phyloP scores from a whole-genome alignment of 2,888 invertebrate species.

The Ophion costatus region DNA sequence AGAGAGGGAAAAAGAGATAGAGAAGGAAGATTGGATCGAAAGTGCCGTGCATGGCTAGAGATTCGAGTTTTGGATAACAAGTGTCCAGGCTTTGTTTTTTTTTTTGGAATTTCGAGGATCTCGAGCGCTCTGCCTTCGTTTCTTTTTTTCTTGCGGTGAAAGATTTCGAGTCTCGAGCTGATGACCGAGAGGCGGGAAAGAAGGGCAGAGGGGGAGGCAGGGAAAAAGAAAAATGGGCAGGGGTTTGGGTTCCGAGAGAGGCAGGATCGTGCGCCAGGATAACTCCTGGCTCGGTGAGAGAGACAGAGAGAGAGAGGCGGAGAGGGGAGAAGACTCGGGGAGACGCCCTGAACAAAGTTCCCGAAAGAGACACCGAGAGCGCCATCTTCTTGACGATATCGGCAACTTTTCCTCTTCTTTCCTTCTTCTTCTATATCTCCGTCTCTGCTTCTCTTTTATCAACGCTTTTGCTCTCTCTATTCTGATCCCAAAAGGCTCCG shows the following conservation, averaged over 20 bases:
- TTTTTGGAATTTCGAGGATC: conserved; percentile 65
- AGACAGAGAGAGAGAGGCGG: conserved; percentile 49
- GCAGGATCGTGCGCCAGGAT: conserved; percentile 60
- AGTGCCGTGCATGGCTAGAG: conserved; percentile 46
- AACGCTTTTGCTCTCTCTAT: conserved; percentile 48
- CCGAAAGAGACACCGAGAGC: conserved; percentile 79
- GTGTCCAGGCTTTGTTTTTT: conserved; percentile 56
- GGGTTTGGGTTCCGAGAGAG: conserved; percentile 66
- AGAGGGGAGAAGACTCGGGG: conserved; percentile 62
- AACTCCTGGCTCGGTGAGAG: conserved; percentile 61
- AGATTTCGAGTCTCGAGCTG: conserved; percentile 32
- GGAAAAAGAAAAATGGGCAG: conserved; percentile 71
- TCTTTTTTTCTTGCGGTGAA: conserved; percentile 15
- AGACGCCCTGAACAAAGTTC: conserved; percentile 76
- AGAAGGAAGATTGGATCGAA: conserved; percentile 53
- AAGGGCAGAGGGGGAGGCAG: conserved; percentile 30
- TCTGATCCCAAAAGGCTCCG: conserved; percentile 50
- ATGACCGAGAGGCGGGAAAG: conserved; percentile 36
- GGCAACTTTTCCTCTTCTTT: conserved; percentile 72
- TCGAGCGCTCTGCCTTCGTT: conserved; percentile 19
- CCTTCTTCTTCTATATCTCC: conserved; percentile 32
- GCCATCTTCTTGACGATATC: conserved; percentile 80
- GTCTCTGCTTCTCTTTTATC: conserved; percentile 42
- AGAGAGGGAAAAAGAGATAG: conserved; percentile 43
- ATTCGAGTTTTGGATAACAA: conserved; percentile 61